Conservation (phyloP, 2,888 invertebrate species). For the Melanotus villosus region DNA sequence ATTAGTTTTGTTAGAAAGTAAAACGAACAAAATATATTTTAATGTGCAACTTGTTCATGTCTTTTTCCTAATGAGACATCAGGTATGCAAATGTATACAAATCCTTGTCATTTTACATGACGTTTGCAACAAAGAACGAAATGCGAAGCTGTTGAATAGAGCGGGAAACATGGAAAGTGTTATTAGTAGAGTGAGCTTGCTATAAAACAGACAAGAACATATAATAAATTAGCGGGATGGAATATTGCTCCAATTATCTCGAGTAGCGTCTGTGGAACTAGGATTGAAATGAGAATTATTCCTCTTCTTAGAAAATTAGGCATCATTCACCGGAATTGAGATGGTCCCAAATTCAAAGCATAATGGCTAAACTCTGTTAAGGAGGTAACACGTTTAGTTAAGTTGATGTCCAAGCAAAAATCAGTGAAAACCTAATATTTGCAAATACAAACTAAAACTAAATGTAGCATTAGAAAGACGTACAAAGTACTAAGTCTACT, state of each 20-base stretch:
- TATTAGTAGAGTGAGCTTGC: conserved; percentile 40
- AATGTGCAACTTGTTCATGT: neutral
- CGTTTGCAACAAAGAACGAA: conserved; percentile 28
- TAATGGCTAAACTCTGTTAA: neutral
- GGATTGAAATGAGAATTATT: conserved; percentile 33
- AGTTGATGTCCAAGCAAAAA: conserved; percentile 5
- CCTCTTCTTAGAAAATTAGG: conserved; percentile 33
- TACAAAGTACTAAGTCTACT: no score
- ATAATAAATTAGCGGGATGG: conserved; percentile 46
- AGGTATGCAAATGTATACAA: conserved; percentile 36
- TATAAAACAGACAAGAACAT: conserved; percentile 48
- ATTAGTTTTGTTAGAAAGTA: conserved; percentile 25
- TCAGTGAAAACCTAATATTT: no score
- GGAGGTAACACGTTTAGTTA: conserved; percentile 1
- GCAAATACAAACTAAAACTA: no score
- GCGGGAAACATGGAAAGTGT: conserved; percentile 31
- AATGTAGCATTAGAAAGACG: no score
- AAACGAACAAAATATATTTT: conserved; percentile 17
- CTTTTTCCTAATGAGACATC: conserved; percentile 9
- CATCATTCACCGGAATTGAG: conserved; percentile 22
- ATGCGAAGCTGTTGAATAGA: conserved; percentile 28
- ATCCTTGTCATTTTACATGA: conserved; percentile 32
- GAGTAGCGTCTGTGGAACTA: conserved; percentile 29
- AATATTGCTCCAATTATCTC: conserved; percentile 48
- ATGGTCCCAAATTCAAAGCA: conserved; percentile 1